Evolutionary conservation across 2,797 vertebrate genomes (phyloP), one percentile per base, ranked within the genome.

Genomic region (Natrix natrix): DNA sequence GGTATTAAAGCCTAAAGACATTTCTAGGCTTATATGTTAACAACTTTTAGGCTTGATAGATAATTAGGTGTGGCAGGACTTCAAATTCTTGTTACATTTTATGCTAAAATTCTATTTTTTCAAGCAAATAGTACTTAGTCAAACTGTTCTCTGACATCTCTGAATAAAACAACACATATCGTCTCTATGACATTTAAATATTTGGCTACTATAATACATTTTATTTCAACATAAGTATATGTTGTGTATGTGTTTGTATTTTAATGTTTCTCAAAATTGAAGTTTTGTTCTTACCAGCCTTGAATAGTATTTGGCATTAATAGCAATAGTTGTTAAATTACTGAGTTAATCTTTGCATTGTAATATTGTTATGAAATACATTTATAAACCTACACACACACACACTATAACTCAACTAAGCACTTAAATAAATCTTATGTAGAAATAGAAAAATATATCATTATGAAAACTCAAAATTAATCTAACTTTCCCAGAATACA

Each of bases 1-100:
- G 57, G 17, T 89, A 96, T 69, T 93, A 91, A 1, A 0, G 92
- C 91, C 92, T 54, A 63, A 88, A 92, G 95, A 32, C 54, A 90
- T 95, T 96, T 96, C 89, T 90, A 93, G 93, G 95, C 69, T 86
- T 89, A 32, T 97, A 96, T 97, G 90, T 91, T 94, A 96, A 97
- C 96, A 97, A 92, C 92, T 94, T 95, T 87, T 48, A 93, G 93
- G 87, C 78, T 63, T 20, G 32, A 87, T 94, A 94, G 61, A 26
- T 63, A 28, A 63, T 3, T 28, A 12, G 26, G 11, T 28, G 95
- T 95, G 94, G 95, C 91, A 92, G 94, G 90, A 28, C 61, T 60
- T 96, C 26, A 92, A 93, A 93, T 86, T 26, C 54, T 94, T 90
- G n/a, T 89, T 90, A 87, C 56, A 78, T 61, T 93, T 57, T 20